Conservation (phyloP, 2,888 invertebrate genomes). For the Hirudinaria manillensis region DNA sequence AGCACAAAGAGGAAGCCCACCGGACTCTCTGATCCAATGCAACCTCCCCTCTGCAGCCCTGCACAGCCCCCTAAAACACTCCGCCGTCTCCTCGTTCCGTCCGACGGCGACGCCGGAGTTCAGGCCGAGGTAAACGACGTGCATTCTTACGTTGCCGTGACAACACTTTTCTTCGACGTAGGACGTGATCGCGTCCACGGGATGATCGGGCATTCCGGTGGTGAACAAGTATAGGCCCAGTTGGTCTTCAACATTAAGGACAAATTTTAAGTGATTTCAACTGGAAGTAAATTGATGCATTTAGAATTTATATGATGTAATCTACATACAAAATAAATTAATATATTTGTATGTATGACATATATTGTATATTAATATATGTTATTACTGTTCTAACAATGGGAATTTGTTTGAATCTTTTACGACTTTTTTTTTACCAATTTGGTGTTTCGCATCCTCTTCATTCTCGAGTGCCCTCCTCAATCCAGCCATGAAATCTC, state of each 20-base stretch:
- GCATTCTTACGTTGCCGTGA: constrained; percentile 44
- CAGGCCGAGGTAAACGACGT: constrained; percentile 53
- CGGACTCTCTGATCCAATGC: constrained; percentile 55
- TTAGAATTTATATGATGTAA: neutral
- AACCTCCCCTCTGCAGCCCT: constrained; percentile 53
- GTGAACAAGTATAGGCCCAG: constrained; percentile 54
- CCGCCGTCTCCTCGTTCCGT: constrained; percentile 53
- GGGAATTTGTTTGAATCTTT: no score
- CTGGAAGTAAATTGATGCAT: neutral
- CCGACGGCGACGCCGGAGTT: constrained; percentile 46
- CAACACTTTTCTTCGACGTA: constrained; percentile 50
- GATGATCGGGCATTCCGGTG: constrained; percentile 54
- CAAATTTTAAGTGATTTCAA: neutral
- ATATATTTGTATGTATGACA: neutral
- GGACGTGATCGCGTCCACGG: constrained; percentile 45
- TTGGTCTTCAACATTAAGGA: constrained; percentile 41
- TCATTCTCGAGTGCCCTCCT: constrained; percentile 52
- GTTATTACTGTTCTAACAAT: no score
- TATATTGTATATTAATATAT: no score
- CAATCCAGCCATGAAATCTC: constrained; percentile 52
- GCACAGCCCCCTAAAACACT: constrained; percentile 51
- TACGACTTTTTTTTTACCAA: neutral
- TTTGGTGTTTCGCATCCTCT: constrained; percentile 43
- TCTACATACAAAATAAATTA: neutral
- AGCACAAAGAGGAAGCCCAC: constrained; percentile 39